Conservation (phyloP, 2,113 vertebrate genomes). For the Numenius arquata region DNA sequence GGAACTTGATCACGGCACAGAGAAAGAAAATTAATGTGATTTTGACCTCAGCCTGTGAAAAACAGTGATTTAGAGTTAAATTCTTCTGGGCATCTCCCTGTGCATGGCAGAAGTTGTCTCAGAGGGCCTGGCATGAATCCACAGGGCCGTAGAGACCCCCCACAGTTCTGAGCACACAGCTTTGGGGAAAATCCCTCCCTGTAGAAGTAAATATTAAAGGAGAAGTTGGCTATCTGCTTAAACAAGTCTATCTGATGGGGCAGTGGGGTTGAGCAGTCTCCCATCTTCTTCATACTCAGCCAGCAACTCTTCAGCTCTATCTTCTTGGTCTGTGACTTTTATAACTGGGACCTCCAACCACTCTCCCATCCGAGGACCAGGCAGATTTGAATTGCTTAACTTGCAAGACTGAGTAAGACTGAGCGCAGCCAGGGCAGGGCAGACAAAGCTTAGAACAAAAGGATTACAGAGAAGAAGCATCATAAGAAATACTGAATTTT, state of each 20-base stretch:
- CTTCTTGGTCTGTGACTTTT: neutral
- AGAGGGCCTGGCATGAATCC: neutral
- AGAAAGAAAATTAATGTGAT: neutral
- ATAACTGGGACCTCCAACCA: neutral
- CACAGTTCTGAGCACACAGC: neutral
- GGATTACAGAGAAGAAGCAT: neutral
- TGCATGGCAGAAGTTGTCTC: neutral
- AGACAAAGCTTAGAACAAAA: neutral
- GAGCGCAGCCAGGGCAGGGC: neutral
- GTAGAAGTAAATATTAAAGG: neutral
- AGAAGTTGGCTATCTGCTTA: neutral
- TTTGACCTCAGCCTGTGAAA: neutral
- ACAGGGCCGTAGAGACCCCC: neutral
- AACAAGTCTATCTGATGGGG: neutral
- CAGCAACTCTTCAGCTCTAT: rapidly evolving
- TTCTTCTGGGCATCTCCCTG: neutral
- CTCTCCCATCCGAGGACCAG: neutral
- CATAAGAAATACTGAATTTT: neutral
- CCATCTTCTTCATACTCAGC: neutral
- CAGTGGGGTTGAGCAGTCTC: neutral
- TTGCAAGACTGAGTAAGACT: neutral
- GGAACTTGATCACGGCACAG: neutral
- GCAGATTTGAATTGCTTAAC: neutral
- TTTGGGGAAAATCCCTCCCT: neutral
- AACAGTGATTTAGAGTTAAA: neutral